These are phyloP conservation scores for Eupleurogrammus muticus DNA, from an alignment of 2,797 vertebrate genomes.

Conservation along the genomic window DNA sequence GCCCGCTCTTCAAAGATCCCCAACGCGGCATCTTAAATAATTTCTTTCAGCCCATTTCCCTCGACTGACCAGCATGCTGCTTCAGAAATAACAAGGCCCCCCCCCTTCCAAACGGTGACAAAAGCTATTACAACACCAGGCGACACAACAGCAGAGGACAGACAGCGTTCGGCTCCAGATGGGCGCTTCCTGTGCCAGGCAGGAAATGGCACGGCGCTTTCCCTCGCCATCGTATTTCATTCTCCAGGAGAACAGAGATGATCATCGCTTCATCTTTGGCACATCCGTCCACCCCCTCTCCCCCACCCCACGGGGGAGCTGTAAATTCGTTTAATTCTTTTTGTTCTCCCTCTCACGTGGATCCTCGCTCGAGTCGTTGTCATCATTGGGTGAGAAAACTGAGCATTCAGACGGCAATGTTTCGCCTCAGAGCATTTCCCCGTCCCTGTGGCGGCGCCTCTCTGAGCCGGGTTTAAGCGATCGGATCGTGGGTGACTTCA, in stretches of 20 bases:
- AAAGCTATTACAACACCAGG: conserved; percentile 56
- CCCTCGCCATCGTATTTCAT: conserved; percentile 73
- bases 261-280: conserved; percentile 70
- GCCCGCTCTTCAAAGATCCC: background rate
- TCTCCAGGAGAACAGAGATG: conserved; percentile 64
- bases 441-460: conserved; percentile 20
- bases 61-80: conserved; percentile 31
- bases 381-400: conserved; percentile 34
- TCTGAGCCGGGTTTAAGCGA: conserved; percentile 15
- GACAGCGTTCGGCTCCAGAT: conserved; percentile 73
- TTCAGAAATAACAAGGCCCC: conserved; percentile 59
- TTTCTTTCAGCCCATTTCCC: conserved; percentile 10
- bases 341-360: conserved; percentile 47
- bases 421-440: conserved; percentile 27
- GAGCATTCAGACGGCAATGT: conserved; percentile 34
- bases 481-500: conserved; percentile 27
- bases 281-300: conserved; percentile 55
- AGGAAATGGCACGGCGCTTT: conserved; percentile 72
- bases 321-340: conserved; percentile 62
- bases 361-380: conserved; percentile 55
- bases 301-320: conserved; percentile 49
- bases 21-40: conserved; percentile 36
- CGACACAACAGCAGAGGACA: conserved; percentile 61
- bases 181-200: conserved; percentile 76
- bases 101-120: conserved; percentile 46